phyloP scores from a whole-genome alignment of 2,113 vertebrate species.

The Aphyosemion australe region DNA sequence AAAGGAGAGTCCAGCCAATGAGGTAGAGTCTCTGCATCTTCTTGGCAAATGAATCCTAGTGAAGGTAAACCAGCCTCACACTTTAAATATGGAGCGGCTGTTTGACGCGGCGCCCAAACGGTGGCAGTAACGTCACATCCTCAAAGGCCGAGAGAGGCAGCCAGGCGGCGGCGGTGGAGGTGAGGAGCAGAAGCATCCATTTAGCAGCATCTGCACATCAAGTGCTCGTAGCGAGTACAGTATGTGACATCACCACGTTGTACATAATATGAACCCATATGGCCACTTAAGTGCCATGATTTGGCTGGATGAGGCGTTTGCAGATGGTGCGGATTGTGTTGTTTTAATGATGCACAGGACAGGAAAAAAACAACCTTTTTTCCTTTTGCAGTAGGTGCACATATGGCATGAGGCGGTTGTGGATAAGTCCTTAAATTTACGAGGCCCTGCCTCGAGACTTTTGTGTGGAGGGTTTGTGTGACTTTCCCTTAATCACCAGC shows the following conservation, averaged over 20 bases:
- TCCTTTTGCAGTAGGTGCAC: not conserved
- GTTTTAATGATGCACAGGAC: not conserved
- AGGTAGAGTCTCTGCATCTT: not conserved
- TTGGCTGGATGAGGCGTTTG: conserved; percentile 1
- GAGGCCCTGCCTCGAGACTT: not conserved
- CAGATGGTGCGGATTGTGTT: not conserved
- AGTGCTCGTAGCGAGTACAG: conserved; percentile 15
- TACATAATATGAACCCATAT: not conserved
- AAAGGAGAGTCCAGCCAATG: not conserved
- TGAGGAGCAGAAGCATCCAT: not conserved
- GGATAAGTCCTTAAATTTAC: not conserved
- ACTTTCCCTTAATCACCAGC: not conserved
- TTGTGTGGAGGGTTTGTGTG: not conserved
- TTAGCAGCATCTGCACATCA: conserved; percentile 24
- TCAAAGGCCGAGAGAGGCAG: conserved; percentile 5
- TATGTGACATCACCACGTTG: conserved; percentile 17
- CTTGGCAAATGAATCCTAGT: not conserved
- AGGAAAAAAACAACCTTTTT: not conserved
- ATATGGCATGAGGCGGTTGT: not conserved
- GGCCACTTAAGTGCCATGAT: not conserved
- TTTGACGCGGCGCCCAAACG: conserved; percentile 50
- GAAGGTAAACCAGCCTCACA: conserved; percentile 5
- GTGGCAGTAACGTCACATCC: conserved; percentile 60
- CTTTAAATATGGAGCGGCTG: conserved; percentile 22
- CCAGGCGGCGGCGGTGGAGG: not conserved